A percentile compares a stretch with the other conserved stretches of the same genome.
phyloP scores from a whole-genome alignment of 2,113 vertebrate species.

The Chitala chitala region DNA sequence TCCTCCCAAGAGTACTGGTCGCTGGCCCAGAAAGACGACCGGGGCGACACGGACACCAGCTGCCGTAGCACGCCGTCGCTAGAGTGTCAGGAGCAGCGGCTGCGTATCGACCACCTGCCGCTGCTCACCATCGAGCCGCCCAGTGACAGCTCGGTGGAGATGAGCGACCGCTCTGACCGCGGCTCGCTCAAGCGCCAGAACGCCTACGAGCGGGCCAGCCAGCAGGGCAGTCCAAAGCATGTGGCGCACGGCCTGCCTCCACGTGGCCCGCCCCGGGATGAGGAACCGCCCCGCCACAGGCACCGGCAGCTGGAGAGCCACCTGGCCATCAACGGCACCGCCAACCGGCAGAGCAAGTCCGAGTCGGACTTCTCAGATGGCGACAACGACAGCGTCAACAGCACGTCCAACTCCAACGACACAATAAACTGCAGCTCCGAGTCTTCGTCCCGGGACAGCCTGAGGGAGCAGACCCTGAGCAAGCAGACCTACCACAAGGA shows the following conservation, averaged over 20 bases:
- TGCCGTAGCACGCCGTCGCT: slow-evolving; percentile 86
- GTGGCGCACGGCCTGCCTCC: slow-evolving; percentile 67
- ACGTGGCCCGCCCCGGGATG: slow-evolving; percentile 74
- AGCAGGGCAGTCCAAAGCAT: slow-evolving; percentile 83
- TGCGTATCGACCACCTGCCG: slow-evolving; percentile 80
- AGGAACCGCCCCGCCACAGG: slow-evolving; percentile 75
- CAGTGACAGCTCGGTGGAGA: slow-evolving; percentile 88
- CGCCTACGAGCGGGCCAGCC: slow-evolving; percentile 72
- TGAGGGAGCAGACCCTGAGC: slow-evolving; percentile 90
- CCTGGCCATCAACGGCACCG: slow-evolving; percentile 84
- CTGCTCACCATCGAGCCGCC: slow-evolving; percentile 90
- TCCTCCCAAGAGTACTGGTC: slow-evolving; percentile 88
- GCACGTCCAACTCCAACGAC: slow-evolving; percentile 96
- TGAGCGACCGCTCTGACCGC: slow-evolving; percentile 87
- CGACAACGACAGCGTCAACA: slow-evolving; percentile 95
- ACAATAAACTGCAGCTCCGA: slow-evolving; percentile 97
- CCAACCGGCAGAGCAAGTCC: slow-evolving; percentile 88
- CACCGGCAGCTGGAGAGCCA: slow-evolving; percentile 79
- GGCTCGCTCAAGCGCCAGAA: slow-evolving; percentile 81
- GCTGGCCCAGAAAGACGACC: slow-evolving; percentile 82
- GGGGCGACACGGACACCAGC: slow-evolving; percentile 82
- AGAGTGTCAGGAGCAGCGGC: slow-evolving; percentile 80
- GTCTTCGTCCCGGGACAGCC: slow-evolving; percentile 88
- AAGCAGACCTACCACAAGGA: slow-evolving; percentile 98
- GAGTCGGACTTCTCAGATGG: slow-evolving; percentile 95